Evolutionary conservation across 1,140 invertebrate genomes (phyloP).

Genomic region (Oscheius sp.): DNA sequence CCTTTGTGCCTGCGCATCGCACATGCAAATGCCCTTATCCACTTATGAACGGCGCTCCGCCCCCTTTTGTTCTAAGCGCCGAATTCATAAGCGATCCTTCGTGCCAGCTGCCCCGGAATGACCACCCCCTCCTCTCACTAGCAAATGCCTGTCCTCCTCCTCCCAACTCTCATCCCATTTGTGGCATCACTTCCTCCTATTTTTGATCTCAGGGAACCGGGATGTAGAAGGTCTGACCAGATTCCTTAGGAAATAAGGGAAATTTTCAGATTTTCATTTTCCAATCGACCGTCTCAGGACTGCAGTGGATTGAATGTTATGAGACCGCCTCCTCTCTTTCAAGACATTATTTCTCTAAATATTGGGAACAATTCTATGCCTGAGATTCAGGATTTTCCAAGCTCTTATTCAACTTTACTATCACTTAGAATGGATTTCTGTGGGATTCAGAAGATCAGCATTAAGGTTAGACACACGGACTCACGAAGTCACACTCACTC

Average conservation of each 20-base stretch:
- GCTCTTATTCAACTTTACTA: neutral
- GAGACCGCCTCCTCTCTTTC: neutral
- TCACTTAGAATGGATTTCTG: neutral
- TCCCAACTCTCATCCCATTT: too few species aligned
- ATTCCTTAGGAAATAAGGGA: too few species aligned
- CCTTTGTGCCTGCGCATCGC: too few species aligned
- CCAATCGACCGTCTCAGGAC: slow-evolving; percentile 4
- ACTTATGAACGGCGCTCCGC: neutral
- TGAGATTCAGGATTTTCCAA: neutral
- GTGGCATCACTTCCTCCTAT: neutral
- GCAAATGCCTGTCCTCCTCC: too few species aligned
- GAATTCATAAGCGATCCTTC: slow-evolving; percentile 10
- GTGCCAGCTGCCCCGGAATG: too few species aligned
- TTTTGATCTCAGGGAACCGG: neutral
- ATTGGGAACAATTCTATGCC: neutral
- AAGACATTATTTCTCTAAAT: neutral
- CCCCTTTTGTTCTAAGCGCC: slow-evolving; percentile 6
- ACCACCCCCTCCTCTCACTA: neutral
- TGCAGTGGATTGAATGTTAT: neutral
- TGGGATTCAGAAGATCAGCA: neutral
- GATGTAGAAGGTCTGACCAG: slow-evolving; percentile 7
- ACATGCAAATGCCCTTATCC: slow-evolving; percentile 11
- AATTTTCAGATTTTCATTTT: neutral
- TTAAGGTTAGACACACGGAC: too few species aligned
- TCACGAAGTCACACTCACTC: too few species aligned